Evolutionary conservation across 2,888 invertebrate species (phyloP).

Genomic region (Microctonus brassicae): DNA sequence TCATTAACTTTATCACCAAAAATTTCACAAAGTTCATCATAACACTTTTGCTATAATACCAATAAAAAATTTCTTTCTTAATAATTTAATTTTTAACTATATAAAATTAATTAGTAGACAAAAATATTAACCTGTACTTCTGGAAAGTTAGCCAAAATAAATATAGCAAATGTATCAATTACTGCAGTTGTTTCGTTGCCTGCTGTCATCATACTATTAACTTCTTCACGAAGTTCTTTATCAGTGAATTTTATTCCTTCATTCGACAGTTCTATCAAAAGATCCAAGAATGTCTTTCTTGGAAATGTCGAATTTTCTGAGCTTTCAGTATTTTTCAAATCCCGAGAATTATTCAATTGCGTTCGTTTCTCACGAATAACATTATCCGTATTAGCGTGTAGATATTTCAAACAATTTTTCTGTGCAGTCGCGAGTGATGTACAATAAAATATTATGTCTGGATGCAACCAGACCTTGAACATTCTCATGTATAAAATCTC

Average conservation of each 20-base stretch:
- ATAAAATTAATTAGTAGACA: background rate
- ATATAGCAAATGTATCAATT: conserved; percentile 46
- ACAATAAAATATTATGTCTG: conserved; percentile 74
- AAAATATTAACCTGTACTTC: conserved; percentile 49
- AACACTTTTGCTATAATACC: conserved; percentile 61
- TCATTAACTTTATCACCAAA: conserved; percentile 63
- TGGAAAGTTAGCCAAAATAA: conserved; percentile 52
- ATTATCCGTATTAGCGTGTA: conserved; percentile 75
- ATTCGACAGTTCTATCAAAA: conserved; percentile 71
- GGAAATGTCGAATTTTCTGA: conserved; percentile 11
- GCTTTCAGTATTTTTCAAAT: background rate
- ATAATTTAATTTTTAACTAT: background rate
- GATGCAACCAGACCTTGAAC: conserved; percentile 75
- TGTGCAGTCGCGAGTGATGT: conserved; percentile 72
- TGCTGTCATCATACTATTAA: conserved; percentile 73
- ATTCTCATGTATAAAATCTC: conserved; percentile 70
- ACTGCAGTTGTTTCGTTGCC: conserved; percentile 54
- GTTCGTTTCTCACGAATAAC: conserved; percentile 51
- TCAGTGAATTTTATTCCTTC: conserved; percentile 72
- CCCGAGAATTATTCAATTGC: background rate
- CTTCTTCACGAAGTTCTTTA: conserved; percentile 73
- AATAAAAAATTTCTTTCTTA: no score
- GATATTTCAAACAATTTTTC: conserved; percentile 72
- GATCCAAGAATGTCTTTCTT: conserved; percentile 70
- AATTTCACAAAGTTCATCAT: conserved; percentile 69